A percentile compares a stretch with the other conserved stretches of the same genome.
Evolutionary conservation across 2,113 vertebrate genomes (phyloP).

Genomic region (Eptatretus burgeri): DNA sequence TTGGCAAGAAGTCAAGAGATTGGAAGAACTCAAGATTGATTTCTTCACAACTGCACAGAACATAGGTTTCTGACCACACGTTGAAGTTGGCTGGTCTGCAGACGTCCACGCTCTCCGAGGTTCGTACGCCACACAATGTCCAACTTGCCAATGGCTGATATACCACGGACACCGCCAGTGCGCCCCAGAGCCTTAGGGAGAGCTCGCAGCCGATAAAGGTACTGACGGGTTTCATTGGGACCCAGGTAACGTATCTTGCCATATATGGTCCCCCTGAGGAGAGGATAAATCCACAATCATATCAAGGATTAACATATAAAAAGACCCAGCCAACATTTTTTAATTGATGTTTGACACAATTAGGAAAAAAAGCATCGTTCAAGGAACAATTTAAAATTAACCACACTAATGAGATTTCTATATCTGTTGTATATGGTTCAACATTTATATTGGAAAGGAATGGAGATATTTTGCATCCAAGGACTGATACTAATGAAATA

Average conservation of each 20-base stretch:
- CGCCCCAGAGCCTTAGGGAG: conserved; percentile 40
- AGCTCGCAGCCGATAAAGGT: conserved; percentile 79
- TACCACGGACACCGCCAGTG: conserved; percentile 63
- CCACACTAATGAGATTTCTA: too few species aligned
- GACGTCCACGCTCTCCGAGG: conserved; percentile 59
- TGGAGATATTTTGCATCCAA: too few species aligned
- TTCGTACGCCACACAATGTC: conserved; percentile 99
- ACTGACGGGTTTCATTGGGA: conserved; percentile 85
- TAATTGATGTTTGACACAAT: too few species aligned
- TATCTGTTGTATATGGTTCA: too few species aligned
- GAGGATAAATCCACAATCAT: conserved; percentile 1
- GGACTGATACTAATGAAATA: too few species aligned
- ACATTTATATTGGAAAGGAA: too few species aligned
- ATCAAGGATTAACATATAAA: too few species aligned
- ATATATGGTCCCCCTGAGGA: conserved; percentile 50
- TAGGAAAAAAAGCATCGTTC: too few species aligned
- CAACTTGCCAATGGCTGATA: conserved; percentile 86
- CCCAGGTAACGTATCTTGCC: conserved; percentile 77
- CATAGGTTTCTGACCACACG: conserved; percentile 36
- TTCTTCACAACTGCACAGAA: too few species aligned
- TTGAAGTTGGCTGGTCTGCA: conserved; percentile 91
- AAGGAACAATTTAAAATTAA: too few species aligned
- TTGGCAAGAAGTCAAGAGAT: conserved; percentile 7
- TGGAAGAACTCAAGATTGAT: too few species aligned
- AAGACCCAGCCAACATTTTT: too few species aligned